Conservation (phyloP, 92 coral and sea anemone species). For the Palythoa heliodiscus region DNA sequence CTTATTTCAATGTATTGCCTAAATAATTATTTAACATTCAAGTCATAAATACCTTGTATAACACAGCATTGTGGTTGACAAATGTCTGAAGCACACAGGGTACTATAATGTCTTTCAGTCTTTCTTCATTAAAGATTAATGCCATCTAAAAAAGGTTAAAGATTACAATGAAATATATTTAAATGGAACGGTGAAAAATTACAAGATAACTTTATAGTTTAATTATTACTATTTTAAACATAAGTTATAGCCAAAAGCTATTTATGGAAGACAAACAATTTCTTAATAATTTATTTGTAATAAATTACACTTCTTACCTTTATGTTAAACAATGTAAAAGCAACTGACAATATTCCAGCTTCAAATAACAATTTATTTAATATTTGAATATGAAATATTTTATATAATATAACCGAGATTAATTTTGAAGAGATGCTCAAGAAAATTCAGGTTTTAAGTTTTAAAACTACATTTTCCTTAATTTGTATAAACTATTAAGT, state of each 20-base stretch:
- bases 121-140: conserved; percentile 85
- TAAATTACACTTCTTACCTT: no score
- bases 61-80: conserved; percentile 91
- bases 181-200: neutral
- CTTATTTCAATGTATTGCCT: neutral
- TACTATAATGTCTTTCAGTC: conserved; percentile 74
- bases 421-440: no score
- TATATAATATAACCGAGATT: no score
- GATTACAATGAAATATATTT: neutral
- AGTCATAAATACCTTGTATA: conserved; percentile 74
- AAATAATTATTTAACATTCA: neutral
- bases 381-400: neutral
- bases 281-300: no score
- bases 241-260: no score
- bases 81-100: conserved; percentile 99
- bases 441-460: no score
- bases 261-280: no score
- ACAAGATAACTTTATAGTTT: neutral
- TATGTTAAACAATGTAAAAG: neutral
- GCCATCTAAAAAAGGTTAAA: conserved; percentile 70
- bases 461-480: no score
- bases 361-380: neutral
- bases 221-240: no score
- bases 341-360: neutral
- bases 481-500: no score